Conservation (phyloP, 2,113 vertebrate genomes). For the Ceyx margarethae region DNA sequence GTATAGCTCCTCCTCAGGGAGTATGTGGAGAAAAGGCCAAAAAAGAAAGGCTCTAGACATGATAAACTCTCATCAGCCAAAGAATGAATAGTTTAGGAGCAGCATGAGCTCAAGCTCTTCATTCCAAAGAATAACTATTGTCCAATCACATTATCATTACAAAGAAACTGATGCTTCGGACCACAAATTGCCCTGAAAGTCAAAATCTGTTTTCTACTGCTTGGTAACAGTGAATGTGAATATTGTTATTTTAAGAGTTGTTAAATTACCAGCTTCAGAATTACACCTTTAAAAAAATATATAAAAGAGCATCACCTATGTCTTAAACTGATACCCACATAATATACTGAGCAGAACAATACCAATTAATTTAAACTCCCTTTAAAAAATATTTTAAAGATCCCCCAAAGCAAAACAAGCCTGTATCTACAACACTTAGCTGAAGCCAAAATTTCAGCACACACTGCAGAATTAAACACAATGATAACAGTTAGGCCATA, state of each 20-base stretch:
- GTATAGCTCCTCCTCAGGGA: background rate
- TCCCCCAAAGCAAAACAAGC: background rate
- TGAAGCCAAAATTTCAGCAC: background rate
- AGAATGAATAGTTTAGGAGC: background rate
- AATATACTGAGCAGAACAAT: background rate
- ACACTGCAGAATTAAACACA: background rate
- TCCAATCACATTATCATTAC: background rate
- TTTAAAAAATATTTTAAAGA: background rate
- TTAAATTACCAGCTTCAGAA: background rate
- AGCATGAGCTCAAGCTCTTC: background rate
- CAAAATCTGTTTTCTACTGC: background rate
- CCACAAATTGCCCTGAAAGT: background rate
- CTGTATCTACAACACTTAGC: background rate
- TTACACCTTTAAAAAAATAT: background rate
- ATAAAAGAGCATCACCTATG: background rate
- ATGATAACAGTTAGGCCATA: background rate
- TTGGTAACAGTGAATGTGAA: background rate
- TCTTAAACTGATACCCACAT: background rate
- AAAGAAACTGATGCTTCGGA: background rate
- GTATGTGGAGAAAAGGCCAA: no score
- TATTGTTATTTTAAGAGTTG: background rate
- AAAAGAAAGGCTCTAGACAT: background rate
- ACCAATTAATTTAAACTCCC: background rate
- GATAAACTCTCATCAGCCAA: background rate
- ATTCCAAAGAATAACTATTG: background rate